Base-by-base conservation (phyloP, 2,113 vertebrate genomes). In the Paradoxurus hermaphroditus region DNA sequence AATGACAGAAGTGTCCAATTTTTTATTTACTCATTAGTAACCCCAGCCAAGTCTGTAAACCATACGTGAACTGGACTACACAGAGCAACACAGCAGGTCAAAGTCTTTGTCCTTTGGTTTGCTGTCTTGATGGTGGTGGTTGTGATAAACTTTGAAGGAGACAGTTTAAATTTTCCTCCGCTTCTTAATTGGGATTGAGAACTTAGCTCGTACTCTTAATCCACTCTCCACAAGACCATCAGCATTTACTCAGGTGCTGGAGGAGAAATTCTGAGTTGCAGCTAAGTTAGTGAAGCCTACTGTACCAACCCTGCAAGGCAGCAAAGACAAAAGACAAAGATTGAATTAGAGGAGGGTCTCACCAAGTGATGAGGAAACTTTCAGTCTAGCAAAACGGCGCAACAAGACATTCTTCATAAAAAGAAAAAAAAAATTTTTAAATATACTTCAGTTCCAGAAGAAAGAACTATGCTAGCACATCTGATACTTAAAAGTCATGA, bases 271-370 rank as follows among this genome's bases (percentile, higher is more conserved):
- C 98, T 99, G 99, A 99, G 99, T 98, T 99, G 99, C 98, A 98
- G 99, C 98, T 98, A 98, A 99, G 99, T 99, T 99, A 99, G 98
- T 99, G 99, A 99, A 99, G 98, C 98, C 99, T 99, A 99, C 98
- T 99, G 99, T 99, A 99, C 98, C 99, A 99, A 99, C 99, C 99
- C 99, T 99, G 99, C 99, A 99, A 99, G 99, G 99, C 99, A 99
- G 99, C 99, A 99, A 99, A 99, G 98, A 99, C 99, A 99, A 99
- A 99, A 99, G 98, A 99, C 98, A 99, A 99, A 99, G 98, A 99
- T 98, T 99, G 98, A 98, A 99, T 99, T 99, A 99, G 99, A 99
- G 98, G 97, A 98, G 98, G 98, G 98, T 98, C 98, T 98, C 98
- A 99, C 67, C 98, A 98, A 89, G 98, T 36, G 97, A 98, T 96